Evolutionary conservation across 1,140 invertebrate genomes (phyloP).

Genomic region (Parasteatoda tepidariorum): DNA sequence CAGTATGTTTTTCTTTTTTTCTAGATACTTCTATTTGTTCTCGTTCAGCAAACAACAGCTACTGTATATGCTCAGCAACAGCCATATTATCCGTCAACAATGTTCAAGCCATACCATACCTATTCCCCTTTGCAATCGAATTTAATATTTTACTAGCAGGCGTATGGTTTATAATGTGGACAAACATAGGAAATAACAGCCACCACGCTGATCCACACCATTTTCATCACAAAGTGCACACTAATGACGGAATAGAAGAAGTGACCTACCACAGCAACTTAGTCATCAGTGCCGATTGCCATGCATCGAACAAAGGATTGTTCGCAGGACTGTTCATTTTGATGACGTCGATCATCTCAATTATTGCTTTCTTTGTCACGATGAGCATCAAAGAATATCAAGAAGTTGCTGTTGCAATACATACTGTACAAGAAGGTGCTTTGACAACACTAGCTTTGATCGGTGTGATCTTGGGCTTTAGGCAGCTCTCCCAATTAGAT

Average conservation of each 20-base stretch:
- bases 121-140: slow-evolving; percentile 80
- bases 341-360: slow-evolving; percentile 74
- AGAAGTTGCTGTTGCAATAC: slow-evolving; percentile 63
- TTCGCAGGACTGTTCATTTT: slow-evolving; percentile 77
- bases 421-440: slow-evolving; percentile 58
- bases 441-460: slow-evolving; percentile 70
- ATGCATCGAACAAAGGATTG: slow-evolving; percentile 78
- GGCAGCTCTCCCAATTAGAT: slow-evolving; percentile 74
- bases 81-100: slow-evolving; percentile 34
- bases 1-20: slow-evolving; percentile 7
- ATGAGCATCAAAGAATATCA: slow-evolving; percentile 69
- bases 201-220: slow-evolving; percentile 49
- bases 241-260: slow-evolving; percentile 66
- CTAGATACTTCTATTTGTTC: background rate
- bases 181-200: slow-evolving; percentile 74
- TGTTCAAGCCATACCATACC: slow-evolving; percentile 70
- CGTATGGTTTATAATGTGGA: slow-evolving; percentile 79
- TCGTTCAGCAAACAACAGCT: background rate
- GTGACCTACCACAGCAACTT: slow-evolving; percentile 71
- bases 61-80: slow-evolving; percentile 18
- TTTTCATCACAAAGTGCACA: slow-evolving; percentile 30
- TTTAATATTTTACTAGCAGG: slow-evolving; percentile 79
- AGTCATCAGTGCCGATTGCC: slow-evolving; percentile 78
- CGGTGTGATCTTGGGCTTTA: slow-evolving; percentile 70
- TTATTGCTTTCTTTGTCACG: slow-evolving; percentile 78